These are phyloP conservation scores for Zingel zingel DNA, from an alignment of 2,113 vertebrate species.

Conservation along the genomic window DNA sequence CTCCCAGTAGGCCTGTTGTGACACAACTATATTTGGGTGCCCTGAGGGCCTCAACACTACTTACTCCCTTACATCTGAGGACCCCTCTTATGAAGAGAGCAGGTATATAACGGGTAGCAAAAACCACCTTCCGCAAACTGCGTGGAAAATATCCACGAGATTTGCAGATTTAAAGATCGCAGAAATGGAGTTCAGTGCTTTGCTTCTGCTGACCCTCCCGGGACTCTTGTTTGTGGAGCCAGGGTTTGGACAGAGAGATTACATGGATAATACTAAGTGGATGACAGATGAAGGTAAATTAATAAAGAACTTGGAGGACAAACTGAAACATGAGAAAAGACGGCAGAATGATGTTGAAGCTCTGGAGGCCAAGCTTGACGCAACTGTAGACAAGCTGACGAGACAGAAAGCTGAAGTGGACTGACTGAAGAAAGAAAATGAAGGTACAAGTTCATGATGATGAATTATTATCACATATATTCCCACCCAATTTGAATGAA, in stretches of 20 bases:
- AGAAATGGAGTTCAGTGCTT: conserved; percentile 31
- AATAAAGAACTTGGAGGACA: conserved; percentile 8
- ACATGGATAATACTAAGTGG: not conserved
- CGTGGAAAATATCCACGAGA: not conserved
- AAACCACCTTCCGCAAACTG: not conserved
- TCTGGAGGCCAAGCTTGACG: conserved; percentile 15
- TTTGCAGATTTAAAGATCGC: not conserved
- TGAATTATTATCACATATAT: not conserved
- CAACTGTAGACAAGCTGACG: conserved; percentile 2
- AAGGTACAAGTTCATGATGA: conserved; percentile 8
- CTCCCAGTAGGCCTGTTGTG: conserved; percentile 1
- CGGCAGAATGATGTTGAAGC: not conserved
- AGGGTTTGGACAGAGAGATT: conserved; percentile 25
- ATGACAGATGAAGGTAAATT: conserved; percentile 13
- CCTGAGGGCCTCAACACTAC: not conserved
- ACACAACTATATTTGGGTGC: not conserved
- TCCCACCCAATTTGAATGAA: not conserved
- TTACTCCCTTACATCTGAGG: not conserved
- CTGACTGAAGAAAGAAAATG: conserved; percentile 31
- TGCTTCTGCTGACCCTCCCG: conserved; percentile 11
- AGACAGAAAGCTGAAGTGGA: conserved; percentile 35
- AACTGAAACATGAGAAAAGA: not conserved
- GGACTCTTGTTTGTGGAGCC: conserved; percentile 5
- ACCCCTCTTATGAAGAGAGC: not conserved
- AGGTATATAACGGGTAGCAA: not conserved